These are phyloP conservation scores for Eremophila alpestris DNA, from an alignment of 2,797 vertebrate genomes.

Conservation along the genomic window DNA sequence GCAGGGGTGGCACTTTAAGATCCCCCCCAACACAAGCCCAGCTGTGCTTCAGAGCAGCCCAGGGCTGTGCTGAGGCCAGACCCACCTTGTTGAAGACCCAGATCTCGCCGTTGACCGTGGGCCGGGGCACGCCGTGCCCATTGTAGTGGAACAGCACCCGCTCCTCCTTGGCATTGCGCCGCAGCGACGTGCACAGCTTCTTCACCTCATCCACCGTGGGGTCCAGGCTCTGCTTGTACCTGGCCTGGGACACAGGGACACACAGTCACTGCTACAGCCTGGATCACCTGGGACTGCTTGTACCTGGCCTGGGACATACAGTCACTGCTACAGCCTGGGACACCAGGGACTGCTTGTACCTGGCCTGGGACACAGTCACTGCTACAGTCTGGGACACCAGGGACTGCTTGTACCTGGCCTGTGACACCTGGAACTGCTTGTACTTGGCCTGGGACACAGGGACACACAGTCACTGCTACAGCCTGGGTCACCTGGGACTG, in stretches of 20 bases:
- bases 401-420: too few relatives aligned
- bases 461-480: too few relatives aligned
- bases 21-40: not conserved
- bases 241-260: conserved; percentile 79
- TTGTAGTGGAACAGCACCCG: conserved; percentile 98
- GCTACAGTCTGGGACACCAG: too few relatives aligned
- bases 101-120: conserved; percentile 96
- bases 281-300: too few relatives aligned
- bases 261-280: not conserved
- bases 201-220: conserved; percentile 98
- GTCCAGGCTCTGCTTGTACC: conserved; percentile 97
- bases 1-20: not conserved
- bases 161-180: conserved; percentile 96
- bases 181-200: conserved; percentile 94
- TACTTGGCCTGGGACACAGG: too few relatives aligned
- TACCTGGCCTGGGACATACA: not conserved
- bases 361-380: not conserved
- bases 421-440: too few relatives aligned
- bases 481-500: too few relatives aligned
- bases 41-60: not conserved
- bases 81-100: conserved; percentile 99
- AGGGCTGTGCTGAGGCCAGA: not conserved
- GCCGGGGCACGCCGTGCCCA: conserved; percentile 95
- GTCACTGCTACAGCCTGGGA: too few relatives aligned
- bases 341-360: too few relatives aligned